Evolutionary conservation across 2,888 invertebrate species (phyloP).

Genomic region (Spisula subtruncata): DNA sequence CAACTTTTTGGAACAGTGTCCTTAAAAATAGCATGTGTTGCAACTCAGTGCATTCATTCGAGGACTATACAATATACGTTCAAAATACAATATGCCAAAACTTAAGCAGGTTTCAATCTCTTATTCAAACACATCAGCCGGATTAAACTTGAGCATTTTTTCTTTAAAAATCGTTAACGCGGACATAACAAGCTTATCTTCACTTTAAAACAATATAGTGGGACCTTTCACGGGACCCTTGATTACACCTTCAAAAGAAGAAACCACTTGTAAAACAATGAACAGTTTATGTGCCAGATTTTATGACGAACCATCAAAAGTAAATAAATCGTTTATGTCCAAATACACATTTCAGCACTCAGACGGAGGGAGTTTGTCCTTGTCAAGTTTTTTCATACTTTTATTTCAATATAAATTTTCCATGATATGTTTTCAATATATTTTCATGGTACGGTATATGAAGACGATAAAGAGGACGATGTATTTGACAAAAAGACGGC

Average conservation of each 20-base stretch:
- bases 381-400: not conserved
- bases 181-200: conserved; percentile 19
- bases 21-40: not conserved
- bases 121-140: not conserved
- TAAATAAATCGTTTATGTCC: conserved; percentile 58
- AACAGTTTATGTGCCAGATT: conserved; percentile 50
- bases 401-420: conserved; percentile 3
- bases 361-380: not conserved
- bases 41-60: not conserved
- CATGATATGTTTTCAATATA: too few relatives aligned
- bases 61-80: not conserved
- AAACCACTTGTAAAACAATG: conserved; percentile 57
- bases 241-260: conserved; percentile 63
- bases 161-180: conserved; percentile 41
- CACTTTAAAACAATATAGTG: conserved; percentile 55
- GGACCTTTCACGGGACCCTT: conserved; percentile 27
- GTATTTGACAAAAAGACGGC: not conserved
- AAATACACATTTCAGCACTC: conserved; percentile 50
- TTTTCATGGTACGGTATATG: too few relatives aligned
- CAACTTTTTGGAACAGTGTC: not conserved
- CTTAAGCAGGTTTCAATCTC: not conserved
- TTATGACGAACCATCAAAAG: conserved; percentile 41
- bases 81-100: not conserved
- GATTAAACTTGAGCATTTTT: conserved; percentile 5
- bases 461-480: not conserved